phyloP scores from a whole-genome alignment of 53 echinoderm and acorn worm genomes.

The Mesocentrotus franciscanus region DNA sequence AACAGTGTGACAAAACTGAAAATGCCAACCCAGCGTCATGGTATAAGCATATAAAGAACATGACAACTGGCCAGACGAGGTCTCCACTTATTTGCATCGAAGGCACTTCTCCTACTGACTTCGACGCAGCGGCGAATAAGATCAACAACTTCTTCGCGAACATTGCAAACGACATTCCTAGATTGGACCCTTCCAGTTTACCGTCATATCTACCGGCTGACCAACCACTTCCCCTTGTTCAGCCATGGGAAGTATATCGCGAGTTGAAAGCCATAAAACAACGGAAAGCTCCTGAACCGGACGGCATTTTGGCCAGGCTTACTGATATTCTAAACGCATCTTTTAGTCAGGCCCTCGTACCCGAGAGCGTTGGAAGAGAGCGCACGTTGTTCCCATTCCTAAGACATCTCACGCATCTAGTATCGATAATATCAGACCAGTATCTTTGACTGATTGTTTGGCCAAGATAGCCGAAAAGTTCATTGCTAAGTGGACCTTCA shows the following conservation, averaged over 20 bases:
- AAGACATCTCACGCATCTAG: too few species aligned
- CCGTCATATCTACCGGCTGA: neutral
- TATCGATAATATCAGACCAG: too few species aligned
- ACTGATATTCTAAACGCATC: neutral
- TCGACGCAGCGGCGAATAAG: neutral
- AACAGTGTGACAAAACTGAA: neutral
- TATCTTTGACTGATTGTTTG: too few species aligned
- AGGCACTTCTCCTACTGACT: neutral
- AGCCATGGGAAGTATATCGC: slow-evolving; percentile 33
- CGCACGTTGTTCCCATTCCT: too few species aligned
- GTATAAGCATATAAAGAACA: neutral
- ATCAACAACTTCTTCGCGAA: slow-evolving; percentile 12
- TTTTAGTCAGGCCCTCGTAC: neutral
- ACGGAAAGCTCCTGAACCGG: slow-evolving; percentile 3
- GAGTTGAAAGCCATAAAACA: neutral
- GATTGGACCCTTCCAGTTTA: neutral
- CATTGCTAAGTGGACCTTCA: too few species aligned
- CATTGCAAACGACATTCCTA: neutral
- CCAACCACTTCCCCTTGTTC: neutral
- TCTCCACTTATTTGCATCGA: neutral
- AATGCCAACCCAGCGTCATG: neutral
- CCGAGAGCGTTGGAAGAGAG: too few species aligned
- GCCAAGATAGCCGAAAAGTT: too few species aligned
- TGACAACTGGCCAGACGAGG: neutral
- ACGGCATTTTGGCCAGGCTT: slow-evolving; percentile 21